phyloP scores from a whole-genome alignment of 1,140 invertebrate species.

The Acarapis woodi region DNA sequence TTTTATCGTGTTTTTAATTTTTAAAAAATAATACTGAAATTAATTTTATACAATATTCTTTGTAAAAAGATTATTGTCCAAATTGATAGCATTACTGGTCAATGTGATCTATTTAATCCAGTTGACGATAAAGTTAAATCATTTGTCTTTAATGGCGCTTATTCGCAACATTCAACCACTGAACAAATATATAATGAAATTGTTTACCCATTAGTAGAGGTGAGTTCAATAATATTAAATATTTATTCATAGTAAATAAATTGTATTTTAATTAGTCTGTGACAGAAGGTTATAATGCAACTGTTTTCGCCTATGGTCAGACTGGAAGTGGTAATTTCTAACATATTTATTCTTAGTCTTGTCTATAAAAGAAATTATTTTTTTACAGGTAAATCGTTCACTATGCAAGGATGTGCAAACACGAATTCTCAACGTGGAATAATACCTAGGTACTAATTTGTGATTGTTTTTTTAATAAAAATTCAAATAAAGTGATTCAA shows the following conservation, averaged over 20 bases:
- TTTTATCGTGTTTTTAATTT: conserved; percentile 1
- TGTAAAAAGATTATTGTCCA: conserved; percentile 33
- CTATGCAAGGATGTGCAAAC: conserved; percentile 39
- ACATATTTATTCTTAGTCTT: too few species aligned
- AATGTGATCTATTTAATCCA: conserved; percentile 28
- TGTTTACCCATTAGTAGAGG: conserved; percentile 33
- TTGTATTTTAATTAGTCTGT: too few species aligned
- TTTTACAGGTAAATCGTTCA: conserved; percentile 37
- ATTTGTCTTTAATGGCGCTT: conserved; percentile 43
- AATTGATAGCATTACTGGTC: conserved; percentile 28
- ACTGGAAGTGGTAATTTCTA: conserved; percentile 81
- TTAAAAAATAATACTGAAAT: conserved; percentile 4
- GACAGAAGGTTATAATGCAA: conserved; percentile 60
- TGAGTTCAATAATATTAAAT: too few species aligned
- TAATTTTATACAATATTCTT: conserved; percentile 10
- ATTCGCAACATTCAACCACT: conserved; percentile 27
- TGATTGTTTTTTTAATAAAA: conserved; percentile 16
- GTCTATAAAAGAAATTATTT: conserved; percentile 42
- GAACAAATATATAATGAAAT: conserved; percentile 36
- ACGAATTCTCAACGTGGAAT: conserved; percentile 31
- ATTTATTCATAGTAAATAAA: too few species aligned
- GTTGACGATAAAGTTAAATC: conserved; percentile 28
- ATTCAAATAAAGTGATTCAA: neutral
- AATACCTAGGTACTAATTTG: conserved; percentile 47
- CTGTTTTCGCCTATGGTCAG: conserved; percentile 82